phyloP scores from a whole-genome alignment of 2,888 invertebrate species.

The Frankliniella intonsa region DNA sequence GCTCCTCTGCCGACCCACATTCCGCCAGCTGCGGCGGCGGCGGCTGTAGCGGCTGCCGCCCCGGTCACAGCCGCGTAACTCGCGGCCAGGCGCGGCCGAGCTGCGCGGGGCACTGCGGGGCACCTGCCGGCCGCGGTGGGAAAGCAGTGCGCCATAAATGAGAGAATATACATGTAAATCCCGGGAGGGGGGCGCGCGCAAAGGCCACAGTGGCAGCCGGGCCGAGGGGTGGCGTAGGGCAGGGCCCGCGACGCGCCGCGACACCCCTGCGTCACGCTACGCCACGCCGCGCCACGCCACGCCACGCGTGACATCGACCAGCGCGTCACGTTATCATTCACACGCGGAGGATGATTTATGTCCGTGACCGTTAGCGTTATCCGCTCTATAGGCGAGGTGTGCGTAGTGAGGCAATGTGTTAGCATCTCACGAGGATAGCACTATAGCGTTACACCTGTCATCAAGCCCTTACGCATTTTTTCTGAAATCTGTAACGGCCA shows the following conservation, averaged over 20 bases:
- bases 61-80: background rate
- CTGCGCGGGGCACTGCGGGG: background rate
- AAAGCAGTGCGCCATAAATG: background rate
- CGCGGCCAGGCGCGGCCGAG: background rate
- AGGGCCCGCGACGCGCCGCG: background rate
- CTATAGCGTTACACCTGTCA: too few species aligned
- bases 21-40: background rate
- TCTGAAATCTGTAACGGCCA: too few species aligned
- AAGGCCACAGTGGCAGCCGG: background rate
- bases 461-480: too few species aligned
- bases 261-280: background rate
- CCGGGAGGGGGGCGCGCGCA: background rate
- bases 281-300: background rate
- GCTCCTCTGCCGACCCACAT: slow-evolving; percentile 23
- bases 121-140: background rate
- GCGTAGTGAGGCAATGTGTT: too few species aligned
- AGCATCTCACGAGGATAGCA: too few species aligned
- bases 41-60: background rate
- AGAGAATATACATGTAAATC: background rate
- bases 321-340: too few species aligned
- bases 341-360: too few species aligned
- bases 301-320: background rate
- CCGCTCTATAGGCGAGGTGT: too few species aligned
- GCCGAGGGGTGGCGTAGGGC: background rate
- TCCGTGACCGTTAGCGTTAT: too few species aligned